A percentile compares a stretch with the other conserved stretches of the same genome.
Evolutionary conservation across 2,888 invertebrate genomes (phyloP).

Genomic region (Tetropium fuscum): DNA sequence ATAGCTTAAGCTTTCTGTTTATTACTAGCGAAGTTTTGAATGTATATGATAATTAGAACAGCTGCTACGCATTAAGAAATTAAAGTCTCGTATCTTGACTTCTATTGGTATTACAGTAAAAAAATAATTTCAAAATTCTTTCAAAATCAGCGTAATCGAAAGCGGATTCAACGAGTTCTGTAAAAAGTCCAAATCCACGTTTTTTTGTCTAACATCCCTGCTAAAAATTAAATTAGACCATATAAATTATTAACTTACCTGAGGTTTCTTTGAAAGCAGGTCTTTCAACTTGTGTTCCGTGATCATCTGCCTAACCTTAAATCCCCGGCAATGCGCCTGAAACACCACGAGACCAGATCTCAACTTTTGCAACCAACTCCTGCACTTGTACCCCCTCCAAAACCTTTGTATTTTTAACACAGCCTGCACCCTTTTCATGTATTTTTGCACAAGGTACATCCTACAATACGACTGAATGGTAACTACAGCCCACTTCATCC

Average conservation of each 20-base stretch:
- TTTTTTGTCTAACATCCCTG: no score
- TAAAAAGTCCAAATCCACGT: no score
- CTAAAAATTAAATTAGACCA: no score
- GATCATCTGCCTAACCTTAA: slow-evolving; percentile 71
- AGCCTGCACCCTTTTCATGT: slow-evolving; percentile 68
- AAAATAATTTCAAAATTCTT: no score
- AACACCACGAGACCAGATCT: slow-evolving; percentile 72
- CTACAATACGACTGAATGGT: slow-evolving; percentile 82
- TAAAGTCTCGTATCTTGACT: no score
- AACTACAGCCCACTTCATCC: slow-evolving; percentile 79
- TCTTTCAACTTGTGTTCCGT: slow-evolving; percentile 62
- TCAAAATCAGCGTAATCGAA: no score
- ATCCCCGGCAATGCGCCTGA: slow-evolving; percentile 81
- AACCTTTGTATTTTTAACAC: slow-evolving; percentile 81
- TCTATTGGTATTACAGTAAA: no score
- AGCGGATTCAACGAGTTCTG: no score
- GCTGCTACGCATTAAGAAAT: no score
- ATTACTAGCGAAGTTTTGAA: no score
- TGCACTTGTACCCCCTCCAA: slow-evolving; percentile 79
- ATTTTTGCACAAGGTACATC: slow-evolving; percentile 73
- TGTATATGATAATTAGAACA: no score
- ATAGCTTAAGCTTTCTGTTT: no score
- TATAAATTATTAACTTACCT: slow-evolving; percentile 37
- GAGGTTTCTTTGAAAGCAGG: slow-evolving; percentile 34
- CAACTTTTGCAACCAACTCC: slow-evolving; percentile 76